A percentile compares a stretch with the other conserved stretches of the same genome.
Conservation (phyloP, 2,888 invertebrate species). For the Drosophila koepferae region DNA sequence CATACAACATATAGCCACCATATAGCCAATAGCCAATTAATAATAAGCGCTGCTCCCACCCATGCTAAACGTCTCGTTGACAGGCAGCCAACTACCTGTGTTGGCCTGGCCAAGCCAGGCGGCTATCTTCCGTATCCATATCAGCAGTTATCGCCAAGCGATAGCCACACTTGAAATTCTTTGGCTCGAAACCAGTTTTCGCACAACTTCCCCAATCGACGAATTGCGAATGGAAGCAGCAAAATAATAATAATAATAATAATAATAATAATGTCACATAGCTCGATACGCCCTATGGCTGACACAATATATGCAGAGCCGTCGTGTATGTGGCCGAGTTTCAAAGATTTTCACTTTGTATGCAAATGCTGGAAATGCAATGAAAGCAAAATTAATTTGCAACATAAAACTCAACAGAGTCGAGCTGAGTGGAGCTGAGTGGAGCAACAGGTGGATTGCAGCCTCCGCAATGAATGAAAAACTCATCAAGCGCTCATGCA, state of each 20-base stretch:
- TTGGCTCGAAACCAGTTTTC: conserved; percentile 55
- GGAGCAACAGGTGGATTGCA: conserved; percentile 41
- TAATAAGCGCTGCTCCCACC: conserved; percentile 7
- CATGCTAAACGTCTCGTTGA: conserved; percentile 32
- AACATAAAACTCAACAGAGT: conserved; percentile 45
- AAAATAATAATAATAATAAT: conserved; percentile 30
- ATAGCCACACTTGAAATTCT: conserved; percentile 50
- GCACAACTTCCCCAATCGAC: conserved; percentile 28
- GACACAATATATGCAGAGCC: neutral
- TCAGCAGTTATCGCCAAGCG: conserved; percentile 60
- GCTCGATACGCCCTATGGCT: conserved; percentile 39
- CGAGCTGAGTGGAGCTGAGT: neutral
- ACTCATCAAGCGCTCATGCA: conserved; percentile 63
- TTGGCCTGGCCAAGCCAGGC: conserved; percentile 40
- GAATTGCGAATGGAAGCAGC: conserved; percentile 38
- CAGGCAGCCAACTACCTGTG: conserved; percentile 50
- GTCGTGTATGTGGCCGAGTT: conserved; percentile 23
- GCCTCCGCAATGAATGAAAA: conserved; percentile 48
- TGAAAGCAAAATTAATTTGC: conserved; percentile 74
- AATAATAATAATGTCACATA: conserved; percentile 45
- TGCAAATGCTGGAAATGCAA: conserved; percentile 54
- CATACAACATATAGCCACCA: too few relatives aligned
- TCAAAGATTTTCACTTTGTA: conserved; percentile 57
- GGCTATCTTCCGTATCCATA: conserved; percentile 62
- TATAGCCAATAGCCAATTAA: conserved; percentile 11